phyloP scores from a whole-genome alignment of 2,888 invertebrate species.

The Sialis lutaria region DNA sequence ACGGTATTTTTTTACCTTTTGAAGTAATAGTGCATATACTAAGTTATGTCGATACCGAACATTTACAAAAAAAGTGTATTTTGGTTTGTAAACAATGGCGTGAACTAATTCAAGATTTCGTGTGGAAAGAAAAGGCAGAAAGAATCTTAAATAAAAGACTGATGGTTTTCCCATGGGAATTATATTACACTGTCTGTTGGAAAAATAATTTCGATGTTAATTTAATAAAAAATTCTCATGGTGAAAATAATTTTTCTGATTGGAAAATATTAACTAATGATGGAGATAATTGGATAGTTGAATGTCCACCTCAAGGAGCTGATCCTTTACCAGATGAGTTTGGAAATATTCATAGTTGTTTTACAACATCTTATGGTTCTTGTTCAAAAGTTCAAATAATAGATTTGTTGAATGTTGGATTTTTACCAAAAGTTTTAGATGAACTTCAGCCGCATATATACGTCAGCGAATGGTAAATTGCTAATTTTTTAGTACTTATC shows the following conservation, averaged over 20 bases:
- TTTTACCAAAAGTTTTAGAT: conserved; percentile 24
- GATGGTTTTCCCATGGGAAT: conserved; percentile 9
- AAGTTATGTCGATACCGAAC: conserved; percentile 20
- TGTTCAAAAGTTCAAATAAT: conserved; percentile 31
- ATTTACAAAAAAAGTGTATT: conserved; percentile 22
- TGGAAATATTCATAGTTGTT: conserved; percentile 25
- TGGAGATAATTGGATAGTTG: conserved; percentile 29
- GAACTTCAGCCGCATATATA: conserved; percentile 31
- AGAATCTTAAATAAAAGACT: conserved; percentile 5
- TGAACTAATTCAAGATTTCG: conserved; percentile 23
- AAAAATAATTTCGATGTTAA: conserved; percentile 27
- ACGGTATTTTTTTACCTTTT: conserved; percentile 25
- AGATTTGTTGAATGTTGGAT: conserved; percentile 24
- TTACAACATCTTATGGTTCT: conserved; percentile 31
- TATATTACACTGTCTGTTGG: conserved; percentile 25
- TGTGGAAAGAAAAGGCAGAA: conserved; percentile 25
- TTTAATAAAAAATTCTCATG: conserved; percentile 31
- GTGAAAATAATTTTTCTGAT: conserved; percentile 21
- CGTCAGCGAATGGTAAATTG: conserved; percentile 26
- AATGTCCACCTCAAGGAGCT: conserved; percentile 28
- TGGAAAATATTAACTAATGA: conserved; percentile 25
- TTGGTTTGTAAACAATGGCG: conserved; percentile 34
- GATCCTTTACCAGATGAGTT: conserved; percentile 24
- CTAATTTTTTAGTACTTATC: no score
- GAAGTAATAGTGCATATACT: conserved; percentile 30